Percentiles rank a stretch among this genome's conserved stretches.
phyloP scores from a whole-genome alignment of 2,888 invertebrate genomes.

The Tinea semifulvella region DNA sequence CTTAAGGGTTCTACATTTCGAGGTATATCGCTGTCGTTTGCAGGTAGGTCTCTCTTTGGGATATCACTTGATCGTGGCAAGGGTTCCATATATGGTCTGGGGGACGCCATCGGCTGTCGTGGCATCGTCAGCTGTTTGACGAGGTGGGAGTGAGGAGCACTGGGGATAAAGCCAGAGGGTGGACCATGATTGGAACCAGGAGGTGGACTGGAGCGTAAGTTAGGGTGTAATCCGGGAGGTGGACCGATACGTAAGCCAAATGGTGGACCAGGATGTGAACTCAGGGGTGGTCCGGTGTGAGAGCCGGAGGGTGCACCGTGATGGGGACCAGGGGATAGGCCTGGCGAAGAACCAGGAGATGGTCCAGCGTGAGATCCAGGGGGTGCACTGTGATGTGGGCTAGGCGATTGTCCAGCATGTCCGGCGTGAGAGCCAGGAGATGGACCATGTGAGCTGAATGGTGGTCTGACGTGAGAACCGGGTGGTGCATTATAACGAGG shows the following conservation, averaged over 20 bases:
- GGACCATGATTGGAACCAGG: too few relatives aligned
- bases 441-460: conserved; percentile 11
- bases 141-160: conserved; percentile 16
- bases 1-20: not conserved
- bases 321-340: too few relatives aligned
- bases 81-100: conserved; percentile 1
- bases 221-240: too few relatives aligned
- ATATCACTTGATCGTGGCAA: not conserved
- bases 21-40: not conserved
- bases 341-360: too few relatives aligned
- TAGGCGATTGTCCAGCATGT: conserved; percentile 34
- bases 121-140: conserved; percentile 15
- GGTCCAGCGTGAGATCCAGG: too few relatives aligned
- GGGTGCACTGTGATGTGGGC: conserved; percentile 36
- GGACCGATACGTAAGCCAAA: too few relatives aligned
- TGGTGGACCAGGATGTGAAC: too few relatives aligned
- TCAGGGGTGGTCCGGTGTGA: too few relatives aligned
- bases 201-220: too few relatives aligned
- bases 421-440: conserved; percentile 26
- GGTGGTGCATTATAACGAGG: conserved; percentile 19
- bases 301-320: too few relatives aligned
- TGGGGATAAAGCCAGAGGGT: conserved; percentile 18
- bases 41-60: not conserved
- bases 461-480: conserved; percentile 16
- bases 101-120: conserved; percentile 14